These are phyloP conservation scores for Aethes cnicana DNA, from an alignment of 2,888 invertebrate species.

Conservation along the genomic window DNA sequence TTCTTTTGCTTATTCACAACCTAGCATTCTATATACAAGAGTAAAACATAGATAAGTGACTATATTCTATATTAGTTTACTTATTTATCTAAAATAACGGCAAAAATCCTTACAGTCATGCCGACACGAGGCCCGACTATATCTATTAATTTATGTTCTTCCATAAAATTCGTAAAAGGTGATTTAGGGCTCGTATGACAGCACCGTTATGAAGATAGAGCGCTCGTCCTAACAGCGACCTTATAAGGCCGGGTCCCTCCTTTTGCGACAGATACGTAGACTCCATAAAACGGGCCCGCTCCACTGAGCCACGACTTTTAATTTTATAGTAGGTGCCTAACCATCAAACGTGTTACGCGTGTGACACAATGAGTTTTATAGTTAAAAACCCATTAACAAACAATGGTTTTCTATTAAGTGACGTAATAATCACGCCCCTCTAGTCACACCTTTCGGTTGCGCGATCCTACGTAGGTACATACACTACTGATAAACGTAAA, in stretches of 20 bases:
- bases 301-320: constrained; percentile 4
- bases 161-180: constrained; percentile 43
- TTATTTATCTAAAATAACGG: too few relatives aligned
- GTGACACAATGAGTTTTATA: neutral
- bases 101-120: too few relatives aligned
- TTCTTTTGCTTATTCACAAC: neutral
- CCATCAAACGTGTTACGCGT: neutral
- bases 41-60: too few relatives aligned
- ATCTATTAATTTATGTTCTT: constrained; percentile 25
- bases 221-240: constrained; percentile 37
- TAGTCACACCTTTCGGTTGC: constrained; percentile 2
- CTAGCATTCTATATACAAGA: neutral
- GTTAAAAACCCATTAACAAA: neutral
- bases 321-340: neutral
- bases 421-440: constrained; percentile 10
- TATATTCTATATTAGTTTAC: too few relatives aligned
- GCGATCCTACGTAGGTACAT: too few relatives aligned
- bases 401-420: neutral
- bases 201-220: constrained; percentile 52
- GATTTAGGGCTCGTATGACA: constrained; percentile 52
- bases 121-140: too few relatives aligned
- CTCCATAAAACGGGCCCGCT: constrained; percentile 9
- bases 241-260: constrained; percentile 39
- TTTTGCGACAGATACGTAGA: constrained; percentile 4
- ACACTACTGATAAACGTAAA: neutral